Evolutionary conservation across 2,113 vertebrate species (phyloP).

Genomic region (Sphaerodactylus townsendi): DNA sequence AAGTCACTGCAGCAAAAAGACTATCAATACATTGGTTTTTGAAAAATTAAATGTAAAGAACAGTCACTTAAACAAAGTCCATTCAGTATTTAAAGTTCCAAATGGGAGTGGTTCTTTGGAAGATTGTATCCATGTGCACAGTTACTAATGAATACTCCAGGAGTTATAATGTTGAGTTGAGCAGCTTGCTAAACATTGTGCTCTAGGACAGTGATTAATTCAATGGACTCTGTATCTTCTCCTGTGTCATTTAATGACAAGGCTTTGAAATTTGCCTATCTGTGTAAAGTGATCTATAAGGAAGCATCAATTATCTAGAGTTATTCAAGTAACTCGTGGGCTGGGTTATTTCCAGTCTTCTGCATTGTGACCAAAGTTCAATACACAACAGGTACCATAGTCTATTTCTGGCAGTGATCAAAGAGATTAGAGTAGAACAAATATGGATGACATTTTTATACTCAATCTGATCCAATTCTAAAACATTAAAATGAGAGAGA

Average conservation of each 20-base stretch:
- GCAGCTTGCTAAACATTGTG: not conserved
- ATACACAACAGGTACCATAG: not conserved
- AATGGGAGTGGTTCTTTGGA: conserved; percentile 32
- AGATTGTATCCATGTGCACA: conserved; percentile 36
- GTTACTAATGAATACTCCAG: conserved; percentile 3
- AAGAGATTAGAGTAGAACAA: not conserved
- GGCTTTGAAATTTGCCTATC: conserved; percentile 11
- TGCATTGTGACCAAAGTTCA: conserved; percentile 2
- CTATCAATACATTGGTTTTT: not conserved
- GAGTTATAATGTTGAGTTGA: conserved; percentile 4
- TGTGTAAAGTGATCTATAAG: not conserved
- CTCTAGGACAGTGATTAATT: not conserved
- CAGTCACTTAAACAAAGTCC: conserved; percentile 37
- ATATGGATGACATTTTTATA: not conserved
- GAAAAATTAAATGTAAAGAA: not conserved
- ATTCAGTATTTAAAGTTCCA: conserved; percentile 9
- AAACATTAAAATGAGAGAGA: conserved; percentile 6
- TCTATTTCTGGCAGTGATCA: not conserved
- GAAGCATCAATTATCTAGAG: not conserved
- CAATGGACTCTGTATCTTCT: not conserved
- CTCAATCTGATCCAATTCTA: not conserved
- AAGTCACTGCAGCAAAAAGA: not conserved
- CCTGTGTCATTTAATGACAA: not conserved
- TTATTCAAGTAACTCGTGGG: conserved; percentile 1
- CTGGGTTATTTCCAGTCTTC: conserved; percentile 18